A percentile compares a stretch with the other conserved stretches of the same genome.
phyloP scores from a whole-genome alignment of 1,140 invertebrate species.

The Micrasema minimum region DNA sequence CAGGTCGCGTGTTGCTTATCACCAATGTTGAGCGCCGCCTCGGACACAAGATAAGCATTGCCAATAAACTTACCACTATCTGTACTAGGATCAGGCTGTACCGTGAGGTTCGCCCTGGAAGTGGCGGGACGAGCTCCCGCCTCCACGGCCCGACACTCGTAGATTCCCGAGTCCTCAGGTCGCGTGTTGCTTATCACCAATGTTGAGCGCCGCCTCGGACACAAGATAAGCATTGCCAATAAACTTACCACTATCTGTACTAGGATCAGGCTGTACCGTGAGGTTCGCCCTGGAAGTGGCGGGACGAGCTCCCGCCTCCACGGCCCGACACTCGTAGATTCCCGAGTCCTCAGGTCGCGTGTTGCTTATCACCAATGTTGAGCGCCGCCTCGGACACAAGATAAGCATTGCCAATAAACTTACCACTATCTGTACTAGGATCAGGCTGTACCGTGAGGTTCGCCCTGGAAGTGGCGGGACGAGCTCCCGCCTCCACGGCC shows the following conservation, averaged over 20 bases:
- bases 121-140: conserved; percentile 66
- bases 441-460: conserved; percentile 69
- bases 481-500: conserved; percentile 68
- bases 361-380: conserved; percentile 78
- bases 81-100: conserved; percentile 65
- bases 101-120: conserved; percentile 71
- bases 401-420: conserved; percentile 57
- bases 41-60: conserved; percentile 39
- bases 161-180: conserved; percentile 76
- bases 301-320: conserved; percentile 66
- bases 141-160: conserved; percentile 77
- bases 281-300: conserved; percentile 71
- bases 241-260: conserved; percentile 68
- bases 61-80: conserved; percentile 66
- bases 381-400: conserved; percentile 72
- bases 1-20: conserved; percentile 74
- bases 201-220: conserved; percentile 77
- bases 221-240: conserved; percentile 8
- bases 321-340: conserved; percentile 78
- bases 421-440: conserved; percentile 66
- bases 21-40: conserved; percentile 82
- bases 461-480: conserved; percentile 68
- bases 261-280: conserved; percentile 65
- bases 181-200: conserved; percentile 78
- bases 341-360: conserved; percentile 77